A percentile compares a stretch with the other conserved stretches of the same genome.
Evolutionary conservation across 1,140 invertebrate species (phyloP).

Genomic region (Diorhabda carinulata): DNA sequence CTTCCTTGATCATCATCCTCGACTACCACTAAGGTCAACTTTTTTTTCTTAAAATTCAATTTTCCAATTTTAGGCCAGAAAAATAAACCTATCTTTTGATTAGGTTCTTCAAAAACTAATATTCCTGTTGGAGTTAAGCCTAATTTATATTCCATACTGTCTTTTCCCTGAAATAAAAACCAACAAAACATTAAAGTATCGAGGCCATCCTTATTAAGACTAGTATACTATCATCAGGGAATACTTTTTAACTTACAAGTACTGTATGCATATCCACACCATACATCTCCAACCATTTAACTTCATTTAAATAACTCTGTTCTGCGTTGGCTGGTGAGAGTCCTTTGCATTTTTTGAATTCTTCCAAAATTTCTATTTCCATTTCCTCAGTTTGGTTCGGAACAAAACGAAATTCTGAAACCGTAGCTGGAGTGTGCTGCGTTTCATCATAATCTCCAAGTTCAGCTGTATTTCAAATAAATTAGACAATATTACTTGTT

Average conservation of each 20-base stretch:
- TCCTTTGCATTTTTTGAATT: conserved; percentile 81
- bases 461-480: conserved; percentile 67
- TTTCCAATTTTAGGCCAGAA: conserved; percentile 97
- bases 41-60: conserved; percentile 94
- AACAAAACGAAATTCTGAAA: conserved; percentile 96
- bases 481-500: too few relatives aligned
- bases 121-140: conserved; percentile 96
- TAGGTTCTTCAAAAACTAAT: conserved; percentile 88
- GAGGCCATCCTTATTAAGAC: too few relatives aligned
- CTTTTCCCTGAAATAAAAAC: conserved; percentile 70
- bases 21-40: conserved; percentile 89
- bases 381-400: conserved; percentile 90
- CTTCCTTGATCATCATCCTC: conserved; percentile 93
- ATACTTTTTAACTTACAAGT: conserved; percentile 51
- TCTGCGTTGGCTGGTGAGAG: conserved; percentile 88
- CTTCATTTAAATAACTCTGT: conserved; percentile 86
- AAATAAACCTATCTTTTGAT: conserved; percentile 95
- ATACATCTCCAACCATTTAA: conserved; percentile 95
- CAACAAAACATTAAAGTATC: not conserved
- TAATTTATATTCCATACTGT: conserved; percentile 93
- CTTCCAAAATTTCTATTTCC: conserved; percentile 86
- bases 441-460: conserved; percentile 93
- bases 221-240: not conserved
- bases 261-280: conserved; percentile 95
- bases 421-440: conserved; percentile 87